phyloP scores from a whole-genome alignment of 2,888 invertebrate species.

The Eristalinus aeneus region DNA sequence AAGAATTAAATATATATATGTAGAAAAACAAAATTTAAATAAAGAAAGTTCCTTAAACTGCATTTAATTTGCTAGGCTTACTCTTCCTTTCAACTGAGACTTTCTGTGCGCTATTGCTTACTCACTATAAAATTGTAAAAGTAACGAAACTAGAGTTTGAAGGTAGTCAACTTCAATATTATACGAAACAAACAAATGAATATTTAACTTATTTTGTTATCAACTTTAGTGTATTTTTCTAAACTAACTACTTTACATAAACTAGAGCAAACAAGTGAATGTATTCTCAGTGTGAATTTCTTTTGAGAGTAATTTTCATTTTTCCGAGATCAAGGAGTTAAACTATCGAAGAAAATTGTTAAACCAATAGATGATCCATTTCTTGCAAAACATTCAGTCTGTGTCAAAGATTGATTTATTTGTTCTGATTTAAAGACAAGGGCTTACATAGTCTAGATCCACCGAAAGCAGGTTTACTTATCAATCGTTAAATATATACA shows the following conservation, averaged over 20 bases:
- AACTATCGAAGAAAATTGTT: constrained; percentile 38
- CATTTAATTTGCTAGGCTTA: constrained; percentile 43
- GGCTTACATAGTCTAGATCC: not conserved
- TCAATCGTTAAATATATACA: constrained; percentile 14
- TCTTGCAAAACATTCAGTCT: constrained; percentile 36
- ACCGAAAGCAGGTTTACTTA: not conserved
- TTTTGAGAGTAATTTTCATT: constrained; percentile 13
- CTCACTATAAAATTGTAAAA: constrained; percentile 35
- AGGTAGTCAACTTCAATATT: constrained; percentile 42
- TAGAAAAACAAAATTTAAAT: not conserved
- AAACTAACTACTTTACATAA: constrained; percentile 38
- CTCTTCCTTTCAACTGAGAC: constrained; percentile 6
- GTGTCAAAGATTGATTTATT: constrained; percentile 37
- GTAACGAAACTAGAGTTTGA: constrained; percentile 53
- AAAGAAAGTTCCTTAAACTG: constrained; percentile 62
- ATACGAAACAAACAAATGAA: constrained; percentile 33
- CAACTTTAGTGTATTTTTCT: constrained; percentile 64
- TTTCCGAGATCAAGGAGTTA: not conserved
- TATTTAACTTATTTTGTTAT: constrained; percentile 48
- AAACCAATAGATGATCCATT: constrained; percentile 16
- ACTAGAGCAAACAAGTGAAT: constrained; percentile 6
- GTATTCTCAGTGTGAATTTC: constrained; percentile 48
- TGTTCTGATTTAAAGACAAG: not conserved
- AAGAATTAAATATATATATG: not conserved
- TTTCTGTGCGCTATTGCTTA: constrained; percentile 27